Evolutionary conservation across 2,888 invertebrate species (phyloP).

Genomic region (Agrochola lota): DNA sequence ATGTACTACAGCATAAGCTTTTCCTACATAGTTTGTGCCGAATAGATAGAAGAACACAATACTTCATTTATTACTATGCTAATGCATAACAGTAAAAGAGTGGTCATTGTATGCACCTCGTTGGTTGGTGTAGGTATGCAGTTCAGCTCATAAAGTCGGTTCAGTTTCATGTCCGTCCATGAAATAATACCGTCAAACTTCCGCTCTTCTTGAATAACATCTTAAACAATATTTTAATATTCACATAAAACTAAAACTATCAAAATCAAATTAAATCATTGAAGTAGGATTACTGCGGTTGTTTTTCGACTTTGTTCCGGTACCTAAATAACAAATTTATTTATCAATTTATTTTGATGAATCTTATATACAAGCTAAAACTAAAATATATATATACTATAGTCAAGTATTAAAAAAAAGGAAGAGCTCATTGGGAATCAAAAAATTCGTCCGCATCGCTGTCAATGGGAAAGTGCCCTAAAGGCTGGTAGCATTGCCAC

Average conservation of each 20-base stretch:
- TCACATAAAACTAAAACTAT: slow-evolving; percentile 12
- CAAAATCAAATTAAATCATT: slow-evolving; percentile 1
- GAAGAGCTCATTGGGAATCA: neutral
- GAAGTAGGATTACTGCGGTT: neutral
- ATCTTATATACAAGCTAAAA: neutral
- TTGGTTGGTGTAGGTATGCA: neutral
- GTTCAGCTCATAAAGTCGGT: slow-evolving; percentile 9
- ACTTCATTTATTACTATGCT: neutral
- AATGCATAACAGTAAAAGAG: neutral
- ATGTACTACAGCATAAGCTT: neutral
- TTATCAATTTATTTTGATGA: neutral
- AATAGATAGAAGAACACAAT: neutral
- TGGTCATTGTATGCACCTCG: neutral
- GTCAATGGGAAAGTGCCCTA: neutral
- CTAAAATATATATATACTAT: neutral
- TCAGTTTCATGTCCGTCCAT: neutral
- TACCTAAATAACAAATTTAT: neutral
- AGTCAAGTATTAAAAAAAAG: too few species aligned
- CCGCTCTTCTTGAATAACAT: slow-evolving; percentile 6
- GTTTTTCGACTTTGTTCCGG: neutral
- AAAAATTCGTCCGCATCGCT: neutral
- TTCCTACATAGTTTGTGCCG: neutral
- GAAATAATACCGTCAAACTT: slow-evolving; percentile 20
- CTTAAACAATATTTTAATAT: slow-evolving; percentile 15
- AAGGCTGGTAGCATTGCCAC: too few species aligned